Base-by-base conservation (phyloP, 2,113 vertebrate species). In the Pterocles orientalis region DNA sequence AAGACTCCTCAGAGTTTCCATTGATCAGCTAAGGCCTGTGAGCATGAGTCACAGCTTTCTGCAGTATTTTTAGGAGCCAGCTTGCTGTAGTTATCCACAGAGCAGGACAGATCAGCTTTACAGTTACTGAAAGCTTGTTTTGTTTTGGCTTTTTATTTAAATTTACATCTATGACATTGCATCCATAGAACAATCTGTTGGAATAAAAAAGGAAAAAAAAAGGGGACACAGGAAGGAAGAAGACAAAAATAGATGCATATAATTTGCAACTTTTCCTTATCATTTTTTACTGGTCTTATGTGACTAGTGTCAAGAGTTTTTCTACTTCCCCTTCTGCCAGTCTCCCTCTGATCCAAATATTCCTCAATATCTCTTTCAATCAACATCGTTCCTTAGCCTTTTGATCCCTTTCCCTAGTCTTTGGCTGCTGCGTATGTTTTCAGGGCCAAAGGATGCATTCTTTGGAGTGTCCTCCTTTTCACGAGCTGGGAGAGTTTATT, bases 1-100 rank as follows among this genome's bases (percentile, higher is more conserved):
- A 93, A 84, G 47, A 18, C 47, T 88, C 69, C 56, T 92, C 48
- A 81, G 70, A 84, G 51, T 75, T 86, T 64, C 76, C 41, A 75
- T 69, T 93, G 94, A 88, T 64, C 80, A 84, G 68, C 23, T 39
- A 60, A 4, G 29, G 53, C 50, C 66, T 90, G 34, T 69, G 45
- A 94, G 61, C 21, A 14, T 71, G 65, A 92, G 39, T 71, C 85
- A 81, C 39, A 45, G 39, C 15, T 92, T n/a, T 82, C 26, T 20
- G 7, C 25, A 71, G 48, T 81, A 88, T 81, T 88, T 92, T 93
- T 73, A 91, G 72, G 31, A 60, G 14, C 17, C 20, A 51, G 36
- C 25, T 91, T 85, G 50, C 23, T 4, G 4, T 47, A 47, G 31
- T 73, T 91, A 28, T 88, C 24, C n/a, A 51, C 10, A 56, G 66